Percentiles rank a stretch among this genome's conserved stretches.
These are phyloP conservation scores for Eleginops maclovinus DNA, from an alignment of 2,113 vertebrate species.

Conservation along the genomic window DNA sequence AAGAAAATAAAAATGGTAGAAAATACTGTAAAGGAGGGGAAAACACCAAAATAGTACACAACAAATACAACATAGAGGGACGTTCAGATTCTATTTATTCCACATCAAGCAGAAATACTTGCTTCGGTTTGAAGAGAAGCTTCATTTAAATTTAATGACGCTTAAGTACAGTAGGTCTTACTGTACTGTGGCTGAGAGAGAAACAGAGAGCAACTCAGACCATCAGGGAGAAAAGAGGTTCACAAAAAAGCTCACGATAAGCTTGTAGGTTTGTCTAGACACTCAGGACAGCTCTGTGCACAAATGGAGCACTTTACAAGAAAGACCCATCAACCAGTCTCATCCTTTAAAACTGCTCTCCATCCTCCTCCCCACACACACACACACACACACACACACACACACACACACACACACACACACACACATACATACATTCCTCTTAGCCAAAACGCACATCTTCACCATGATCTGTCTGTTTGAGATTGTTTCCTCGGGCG, in stretches of 20 bases:
- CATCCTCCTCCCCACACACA: neutral
- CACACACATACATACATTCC: conserved; percentile 8
- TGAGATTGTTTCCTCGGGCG: conserved; percentile 34
- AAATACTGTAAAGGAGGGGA: neutral
- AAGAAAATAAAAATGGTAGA: neutral
- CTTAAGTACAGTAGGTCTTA: conserved; percentile 67
- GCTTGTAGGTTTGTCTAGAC: conserved; percentile 64
- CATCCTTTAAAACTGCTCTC: conserved; percentile 36
- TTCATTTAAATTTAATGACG: conserved; percentile 66
- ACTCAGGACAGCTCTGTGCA: conserved; percentile 57
- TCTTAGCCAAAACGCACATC: conserved; percentile 33
- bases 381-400: conserved; percentile 16
- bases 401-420: conserved; percentile 2
- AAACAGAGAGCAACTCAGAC: conserved; percentile 1
- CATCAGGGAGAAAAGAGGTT: conserved; percentile 19
- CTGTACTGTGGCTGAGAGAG: conserved; percentile 35
- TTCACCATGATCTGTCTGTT: conserved; percentile 47
- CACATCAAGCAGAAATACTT: conserved; percentile 3
- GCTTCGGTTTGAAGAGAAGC: conserved; percentile 37
- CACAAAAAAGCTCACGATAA: conserved; percentile 46
- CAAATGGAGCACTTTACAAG: conserved; percentile 67
- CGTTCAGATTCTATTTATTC: conserved; percentile 12
- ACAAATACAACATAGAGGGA: neutral
- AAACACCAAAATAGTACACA: neutral
- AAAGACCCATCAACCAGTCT: conserved; percentile 36